phyloP scores from a whole-genome alignment of 2,888 invertebrate species.

The Piscicola geometra region DNA sequence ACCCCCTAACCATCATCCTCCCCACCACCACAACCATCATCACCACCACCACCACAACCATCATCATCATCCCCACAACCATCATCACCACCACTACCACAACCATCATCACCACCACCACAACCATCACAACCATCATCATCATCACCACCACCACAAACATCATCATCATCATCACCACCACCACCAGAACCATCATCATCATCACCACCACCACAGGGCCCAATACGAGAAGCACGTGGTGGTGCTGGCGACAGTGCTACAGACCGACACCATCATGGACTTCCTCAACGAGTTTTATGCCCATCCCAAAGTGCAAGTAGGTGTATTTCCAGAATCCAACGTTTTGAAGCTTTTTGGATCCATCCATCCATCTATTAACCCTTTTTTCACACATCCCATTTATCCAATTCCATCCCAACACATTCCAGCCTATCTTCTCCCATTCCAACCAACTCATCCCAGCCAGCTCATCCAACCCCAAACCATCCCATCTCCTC shows the following conservation, averaged over 20 bases:
- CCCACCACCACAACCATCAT: too few species aligned
- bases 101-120: too few species aligned
- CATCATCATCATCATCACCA: too few species aligned
- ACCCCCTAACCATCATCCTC: too few species aligned
- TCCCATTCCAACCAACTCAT: neutral
- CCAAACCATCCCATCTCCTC: neutral
- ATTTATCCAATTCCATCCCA: neutral
- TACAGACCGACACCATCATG: constrained; percentile 94
- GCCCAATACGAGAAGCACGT: constrained; percentile 96
- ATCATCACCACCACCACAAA: too few species aligned
- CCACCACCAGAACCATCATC: too few species aligned
- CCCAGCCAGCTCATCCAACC: neutral
- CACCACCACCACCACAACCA: too few species aligned
- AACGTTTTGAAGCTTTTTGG: neutral
- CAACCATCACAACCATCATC: too few species aligned
- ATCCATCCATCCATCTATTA: neutral
- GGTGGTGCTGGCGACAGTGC: constrained; percentile 92
- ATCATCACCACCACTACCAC: neutral
- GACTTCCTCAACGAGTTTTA: constrained; percentile 98
- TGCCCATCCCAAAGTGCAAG: constrained; percentile 66
- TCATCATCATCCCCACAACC: neutral
- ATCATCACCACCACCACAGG: constrained; percentile 62
- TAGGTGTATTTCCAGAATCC: constrained; percentile 20
- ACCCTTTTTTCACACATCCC: neutral
- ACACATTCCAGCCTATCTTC: neutral